These are phyloP conservation scores for Antechinus stuartii DNA, from an alignment of 2,113 vertebrate genomes.

Conservation along the genomic window DNA sequence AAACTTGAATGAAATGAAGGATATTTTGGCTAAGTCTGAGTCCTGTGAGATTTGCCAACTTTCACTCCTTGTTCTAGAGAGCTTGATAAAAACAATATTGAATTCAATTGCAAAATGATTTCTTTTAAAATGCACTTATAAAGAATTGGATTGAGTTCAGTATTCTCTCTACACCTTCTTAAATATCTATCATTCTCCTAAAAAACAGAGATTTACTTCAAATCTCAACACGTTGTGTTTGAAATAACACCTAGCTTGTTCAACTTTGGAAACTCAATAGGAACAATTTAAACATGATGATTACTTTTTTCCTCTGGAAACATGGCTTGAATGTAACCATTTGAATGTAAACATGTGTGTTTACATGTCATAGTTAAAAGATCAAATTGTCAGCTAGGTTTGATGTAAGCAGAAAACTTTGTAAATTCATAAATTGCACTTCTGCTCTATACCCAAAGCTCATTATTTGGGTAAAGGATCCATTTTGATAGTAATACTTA, in stretches of 20 bases:
- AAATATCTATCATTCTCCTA: constrained; percentile 65
- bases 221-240: constrained; percentile 67
- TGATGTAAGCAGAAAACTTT: not conserved
- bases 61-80: constrained; percentile 50
- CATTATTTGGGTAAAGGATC: not conserved
- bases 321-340: constrained; percentile 11
- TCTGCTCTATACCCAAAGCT: constrained; percentile 20
- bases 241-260: constrained; percentile 52
- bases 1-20: not conserved
- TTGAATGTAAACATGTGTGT: not conserved
- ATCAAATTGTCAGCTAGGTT: not conserved
- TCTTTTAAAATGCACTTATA: constrained; percentile 58
- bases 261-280: constrained; percentile 33
- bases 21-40: constrained; percentile 16
- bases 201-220: constrained; percentile 70
- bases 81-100: constrained; percentile 49
- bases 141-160: constrained; percentile 68
- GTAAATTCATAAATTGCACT: constrained; percentile 1
- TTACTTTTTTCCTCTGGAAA: constrained; percentile 44
- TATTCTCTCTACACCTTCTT: constrained; percentile 72
- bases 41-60: constrained; percentile 51
- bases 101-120: constrained; percentile 36
- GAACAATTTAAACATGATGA: constrained; percentile 23
- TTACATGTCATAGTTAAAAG: not conserved
- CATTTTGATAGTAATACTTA: constrained; percentile 5